phyloP scores from a whole-genome alignment of 2,113 vertebrate species.

The Cinclus cinclus region DNA sequence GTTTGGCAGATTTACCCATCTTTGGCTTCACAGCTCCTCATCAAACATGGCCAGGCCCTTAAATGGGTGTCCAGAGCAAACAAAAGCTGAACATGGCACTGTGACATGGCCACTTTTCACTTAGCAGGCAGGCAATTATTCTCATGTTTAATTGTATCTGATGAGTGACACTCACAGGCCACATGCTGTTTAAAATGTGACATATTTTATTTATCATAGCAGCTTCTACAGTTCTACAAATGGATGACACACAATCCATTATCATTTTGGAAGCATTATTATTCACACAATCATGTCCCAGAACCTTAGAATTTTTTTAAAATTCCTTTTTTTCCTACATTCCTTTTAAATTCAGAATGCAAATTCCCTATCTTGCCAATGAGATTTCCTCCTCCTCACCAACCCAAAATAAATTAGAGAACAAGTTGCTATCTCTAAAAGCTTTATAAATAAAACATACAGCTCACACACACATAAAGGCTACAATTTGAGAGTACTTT shows the following conservation, averaged over 20 bases:
- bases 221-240: slow-evolving; percentile 47
- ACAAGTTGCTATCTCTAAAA: slow-evolving; percentile 62
- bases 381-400: slow-evolving; percentile 59
- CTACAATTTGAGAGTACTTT: slow-evolving; percentile 45
- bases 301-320: not conserved
- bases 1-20: not conserved
- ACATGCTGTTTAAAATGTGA: slow-evolving; percentile 38
- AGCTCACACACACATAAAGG: slow-evolving; percentile 30
- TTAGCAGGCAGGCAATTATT: slow-evolving; percentile 27
- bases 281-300: slow-evolving; percentile 31
- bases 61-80: not conserved
- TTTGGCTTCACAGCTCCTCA: not conserved
- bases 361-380: slow-evolving; percentile 50
- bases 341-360: slow-evolving; percentile 46
- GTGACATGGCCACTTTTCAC: not conserved
- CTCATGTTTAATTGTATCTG: slow-evolving; percentile 44
- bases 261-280: slow-evolving; percentile 56
- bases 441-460: slow-evolving; percentile 65
- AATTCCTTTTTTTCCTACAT: not conserved
- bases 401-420: slow-evolving; percentile 60
- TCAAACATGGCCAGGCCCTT: not conserved
- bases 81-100: not conserved
- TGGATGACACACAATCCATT: slow-evolving; percentile 47
- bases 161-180: slow-evolving; percentile 18
- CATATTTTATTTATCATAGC: slow-evolving; percentile 52